Evolutionary conservation across 1,140 invertebrate genomes (phyloP).

Genomic region (Trachymyrmex septentrionalis): DNA sequence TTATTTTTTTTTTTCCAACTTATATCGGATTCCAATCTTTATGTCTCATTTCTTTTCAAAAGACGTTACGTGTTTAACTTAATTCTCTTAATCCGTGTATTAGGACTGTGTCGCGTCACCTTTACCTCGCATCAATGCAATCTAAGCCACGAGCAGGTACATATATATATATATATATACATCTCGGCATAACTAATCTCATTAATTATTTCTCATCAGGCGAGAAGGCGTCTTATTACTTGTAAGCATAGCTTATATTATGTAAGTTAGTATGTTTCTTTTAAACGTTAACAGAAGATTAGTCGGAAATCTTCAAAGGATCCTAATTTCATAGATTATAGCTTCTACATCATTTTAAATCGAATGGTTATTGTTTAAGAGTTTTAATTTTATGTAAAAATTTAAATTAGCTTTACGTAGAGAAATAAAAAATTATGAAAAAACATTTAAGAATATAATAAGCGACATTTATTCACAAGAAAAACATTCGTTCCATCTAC

Average conservation of each 20-base stretch:
- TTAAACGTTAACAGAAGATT: not conserved
- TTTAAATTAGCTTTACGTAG: not conserved
- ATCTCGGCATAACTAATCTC: conserved; percentile 21
- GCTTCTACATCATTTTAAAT: conserved; percentile 10
- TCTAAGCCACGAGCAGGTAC: conserved; percentile 50
- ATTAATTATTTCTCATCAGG: conserved; percentile 57
- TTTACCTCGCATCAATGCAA: conserved; percentile 45
- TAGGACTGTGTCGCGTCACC: not conserved
- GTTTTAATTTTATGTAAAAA: not conserved
- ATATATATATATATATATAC: not conserved
- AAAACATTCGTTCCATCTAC: not conserved
- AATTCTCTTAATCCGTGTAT: conserved; percentile 11
- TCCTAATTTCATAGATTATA: not conserved
- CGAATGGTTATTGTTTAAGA: not conserved
- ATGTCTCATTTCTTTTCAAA: not conserved
- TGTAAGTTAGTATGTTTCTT: not conserved
- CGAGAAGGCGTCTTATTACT: not conserved
- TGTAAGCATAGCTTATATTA: not conserved
- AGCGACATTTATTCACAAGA: not conserved
- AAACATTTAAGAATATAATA: not conserved
- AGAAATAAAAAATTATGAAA: not conserved
- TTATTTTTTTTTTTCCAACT: not conserved
- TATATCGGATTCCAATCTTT: not conserved
- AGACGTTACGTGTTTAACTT: not conserved
- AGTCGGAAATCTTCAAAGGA: no score